These are phyloP conservation scores for Salarias fasciatus DNA, from an alignment of 2,797 vertebrate species.

Conservation along the genomic window DNA sequence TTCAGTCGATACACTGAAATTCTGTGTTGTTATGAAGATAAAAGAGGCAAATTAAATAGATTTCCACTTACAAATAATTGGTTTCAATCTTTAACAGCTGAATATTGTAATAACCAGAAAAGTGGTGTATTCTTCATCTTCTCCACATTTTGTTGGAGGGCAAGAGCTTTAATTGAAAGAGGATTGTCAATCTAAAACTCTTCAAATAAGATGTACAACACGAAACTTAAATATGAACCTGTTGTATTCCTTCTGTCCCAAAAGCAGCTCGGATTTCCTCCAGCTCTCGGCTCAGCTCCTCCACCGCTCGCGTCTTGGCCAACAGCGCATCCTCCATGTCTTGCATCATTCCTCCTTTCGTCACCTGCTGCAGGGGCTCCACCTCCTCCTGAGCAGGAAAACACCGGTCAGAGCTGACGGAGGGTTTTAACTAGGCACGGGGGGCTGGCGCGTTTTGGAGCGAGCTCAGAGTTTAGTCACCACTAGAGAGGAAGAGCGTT, in stretches of 20 bases:
- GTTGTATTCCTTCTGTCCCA: conserved; percentile 92
- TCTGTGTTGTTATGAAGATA: too few relatives aligned
- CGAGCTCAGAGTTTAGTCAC: conserved; percentile 18
- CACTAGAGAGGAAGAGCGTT: not conserved
- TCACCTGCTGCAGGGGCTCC: conserved; percentile 82
- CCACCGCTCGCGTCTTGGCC: conserved; percentile 87
- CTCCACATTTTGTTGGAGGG: too few relatives aligned
- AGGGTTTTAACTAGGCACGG: not conserved
- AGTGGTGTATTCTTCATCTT: too few relatives aligned
- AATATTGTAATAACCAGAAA: too few relatives aligned
- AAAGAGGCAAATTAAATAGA: too few relatives aligned
- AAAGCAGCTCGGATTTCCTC: conserved; percentile 89
- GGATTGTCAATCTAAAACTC: not conserved
- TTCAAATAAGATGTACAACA: not conserved
- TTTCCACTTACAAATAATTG: too few relatives aligned
- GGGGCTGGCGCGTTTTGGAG: not conserved
- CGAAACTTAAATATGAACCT: conserved; percentile 78
- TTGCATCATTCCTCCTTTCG: conserved; percentile 75
- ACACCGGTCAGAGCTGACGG: not conserved
- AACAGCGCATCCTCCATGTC: conserved; percentile 87
- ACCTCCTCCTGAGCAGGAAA: conserved; percentile 88
- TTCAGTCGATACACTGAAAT: too few relatives aligned
- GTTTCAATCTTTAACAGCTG: too few relatives aligned
- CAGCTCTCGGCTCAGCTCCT: conserved; percentile 90
- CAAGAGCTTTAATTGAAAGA: too few relatives aligned